Evolutionary conservation across 2,113 vertebrate species (phyloP).

Genomic region (Chionomys nivalis): DNA sequence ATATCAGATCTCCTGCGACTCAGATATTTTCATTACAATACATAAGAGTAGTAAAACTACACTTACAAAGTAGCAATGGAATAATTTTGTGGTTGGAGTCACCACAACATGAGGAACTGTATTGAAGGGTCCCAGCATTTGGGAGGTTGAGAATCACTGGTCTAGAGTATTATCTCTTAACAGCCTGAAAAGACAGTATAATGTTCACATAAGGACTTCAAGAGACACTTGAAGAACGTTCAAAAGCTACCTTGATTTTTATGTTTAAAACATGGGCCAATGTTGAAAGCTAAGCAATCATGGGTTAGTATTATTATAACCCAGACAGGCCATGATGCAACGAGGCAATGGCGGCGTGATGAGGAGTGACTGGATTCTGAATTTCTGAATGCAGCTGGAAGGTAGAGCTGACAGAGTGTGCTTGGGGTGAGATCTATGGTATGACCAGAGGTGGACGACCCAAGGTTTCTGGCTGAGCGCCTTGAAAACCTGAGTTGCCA

Average conservation of each 20-base stretch:
- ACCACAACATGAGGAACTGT: background rate
- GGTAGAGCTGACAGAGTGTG: background rate
- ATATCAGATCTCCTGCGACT: background rate
- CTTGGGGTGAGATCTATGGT: background rate
- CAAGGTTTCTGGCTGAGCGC: background rate
- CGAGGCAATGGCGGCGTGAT: accelerated
- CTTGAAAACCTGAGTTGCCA: background rate
- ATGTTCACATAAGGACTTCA: background rate
- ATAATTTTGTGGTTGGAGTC: background rate
- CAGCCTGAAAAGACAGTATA: background rate
- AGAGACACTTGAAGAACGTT: background rate
- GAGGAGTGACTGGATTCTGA: background rate
- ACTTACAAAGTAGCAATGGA: background rate
- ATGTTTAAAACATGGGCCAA: background rate
- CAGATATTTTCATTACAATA: background rate
- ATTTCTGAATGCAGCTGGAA: background rate
- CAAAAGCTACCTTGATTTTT: background rate
- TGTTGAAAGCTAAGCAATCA: background rate
- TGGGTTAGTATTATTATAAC: background rate
- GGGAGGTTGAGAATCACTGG: background rate
- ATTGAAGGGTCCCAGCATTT: background rate
- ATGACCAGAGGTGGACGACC: background rate
- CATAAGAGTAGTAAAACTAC: background rate
- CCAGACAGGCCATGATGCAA: background rate
- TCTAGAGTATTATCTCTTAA: background rate